Evolutionary conservation across 2,113 vertebrate species (phyloP), one percentile per base, ranked within the genome.

Genomic region (Grammatotria lemairii): DNA sequence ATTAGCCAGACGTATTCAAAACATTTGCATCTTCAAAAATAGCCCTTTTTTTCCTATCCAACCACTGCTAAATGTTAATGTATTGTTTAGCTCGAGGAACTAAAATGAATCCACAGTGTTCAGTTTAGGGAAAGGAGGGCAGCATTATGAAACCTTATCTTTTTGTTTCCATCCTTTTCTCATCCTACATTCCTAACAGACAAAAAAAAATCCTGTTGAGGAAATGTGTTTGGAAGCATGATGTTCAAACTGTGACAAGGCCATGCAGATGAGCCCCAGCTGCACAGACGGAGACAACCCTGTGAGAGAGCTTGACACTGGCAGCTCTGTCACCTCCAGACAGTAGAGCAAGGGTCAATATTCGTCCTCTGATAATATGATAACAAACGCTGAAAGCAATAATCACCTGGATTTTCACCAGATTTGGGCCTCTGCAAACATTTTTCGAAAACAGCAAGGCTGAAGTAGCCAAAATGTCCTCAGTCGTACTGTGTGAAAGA

Each of bases 41-140:
- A 91, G 60, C 55, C 78, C 45, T 26, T 57, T 38, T 31, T 90
- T 16, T 19, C 47, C 19, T 60, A 17, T 83, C 75, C 80, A 65
- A 58, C 82, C 28, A 3, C 80, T 49, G 57, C 26, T 89, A 91
- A 91, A 92, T 91, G 90, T 93, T 91, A 88, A 91, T 92, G 87
- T 91, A 91, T 80, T 90, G 75, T 85, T 13, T 47, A 16, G 88
- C 91, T 87, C 2, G 13, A 81, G 84, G 87, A 84, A 4, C 35
- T 68, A 87, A 51, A 60, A 26, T 54, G 38, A 88, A 40, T 79
- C 73, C 75, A 21, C 68, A 31, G 23, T 3, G 10, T 38, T 40
- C 4, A 45, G 81, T 26, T 54, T 19, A 8, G 78, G 7, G n/a
- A 79, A 80, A 85, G 57, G n/a, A 89, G 63, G 75, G 47, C 57